Conservation (phyloP, 2,113 vertebrate genomes). For the mouse (Mus musculus) region GRCm39 chr4:154628501-154629000, state of each 20-base stretch:
- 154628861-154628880: fast-evolving
- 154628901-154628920: background rate
- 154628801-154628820: background rate
- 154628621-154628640: conserved; percentile 77
- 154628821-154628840: fast-evolving
- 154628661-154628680: background rate
- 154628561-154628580: conserved; percentile 99
- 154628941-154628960: fast-evolving
- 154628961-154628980: fast-evolving
- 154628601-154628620: conserved; percentile 87
- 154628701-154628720: conserved; percentile 36
- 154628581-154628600: conserved; percentile 92
- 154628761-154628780: background rate
- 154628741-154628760: background rate
- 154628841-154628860: fast-evolving
- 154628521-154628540: conserved; percentile 99
- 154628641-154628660: conserved; percentile 13
- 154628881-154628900: fast-evolving
- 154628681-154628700: background rate
- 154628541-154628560: conserved; percentile 95
- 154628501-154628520: conserved; percentile 93
- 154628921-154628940: background rate
- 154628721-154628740: background rate
- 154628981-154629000: fast-evolving
- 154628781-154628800: fast-evolving